Base-by-base conservation (phyloP, 2,797 vertebrate genomes). In the Acipenser transmontanus region DNA sequence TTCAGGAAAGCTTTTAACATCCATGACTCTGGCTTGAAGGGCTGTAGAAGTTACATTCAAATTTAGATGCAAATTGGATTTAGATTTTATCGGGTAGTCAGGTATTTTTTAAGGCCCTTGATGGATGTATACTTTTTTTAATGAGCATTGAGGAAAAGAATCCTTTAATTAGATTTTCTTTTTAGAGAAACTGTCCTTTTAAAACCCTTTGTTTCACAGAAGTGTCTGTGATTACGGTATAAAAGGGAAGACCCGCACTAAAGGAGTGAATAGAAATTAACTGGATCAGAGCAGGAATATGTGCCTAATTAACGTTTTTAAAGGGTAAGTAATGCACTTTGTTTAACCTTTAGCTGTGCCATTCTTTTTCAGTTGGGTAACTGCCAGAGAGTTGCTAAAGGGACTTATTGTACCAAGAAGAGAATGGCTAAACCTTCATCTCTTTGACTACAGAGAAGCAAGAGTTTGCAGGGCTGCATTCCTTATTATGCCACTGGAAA, bases 311-410 rank as follows among this genome's bases (percentile, higher is more conserved):
- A 57, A 57, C 8, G 12, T 11, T 10, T 57, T 57, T n/a, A 57
- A n/a, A 57, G 54, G 54, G 11, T n/a, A 6, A 57, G 54, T 13
- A n/a, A 57, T n/a, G 54, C 54, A 57, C 54, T 57, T 57, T 57
- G 12, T n/a, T 57, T 57, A 57, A 57, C 54, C 54, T 57, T 57
- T 57, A 57, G 54, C 54, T 57, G 54, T 57, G 54, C n/a, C 12
- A 57, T 57, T 57, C 54, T 57, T 8, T n/a, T 57, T 12, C 54
- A 57, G 1, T 13, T 57, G 54, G 54, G 54, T n/a, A 57, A 7
- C 7, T n/a, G 54, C n/a, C 54, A 57, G 54, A 7, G 54, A 57
- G 12, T n/a, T n/a, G 9, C 54, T 57, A 57, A 57, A 57, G 54
- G n/a, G 54, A 9, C n/a, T 57, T 57, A 57, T 57, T 57, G 54